Base-by-base conservation (phyloP, 2,888 invertebrate species). In the Acleris literana region DNA sequence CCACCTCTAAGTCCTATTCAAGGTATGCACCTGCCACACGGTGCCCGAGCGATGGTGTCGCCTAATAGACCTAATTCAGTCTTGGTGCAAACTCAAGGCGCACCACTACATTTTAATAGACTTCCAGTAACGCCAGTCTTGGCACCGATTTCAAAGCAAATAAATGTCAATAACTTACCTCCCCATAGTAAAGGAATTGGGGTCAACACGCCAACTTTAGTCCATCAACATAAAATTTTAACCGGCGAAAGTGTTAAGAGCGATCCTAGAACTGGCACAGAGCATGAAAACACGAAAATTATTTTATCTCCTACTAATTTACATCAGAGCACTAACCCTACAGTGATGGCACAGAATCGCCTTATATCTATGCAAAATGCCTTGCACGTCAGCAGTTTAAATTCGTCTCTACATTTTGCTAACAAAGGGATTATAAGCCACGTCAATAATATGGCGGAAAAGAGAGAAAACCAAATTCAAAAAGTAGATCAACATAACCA, bases 91-190 rank as follows among this genome's bases (percentile, higher is more conserved):
- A 86, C 90, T n/a, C 88, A 87, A 75, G 88, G 90, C 46, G 70
- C 88, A 13, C 87, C 91, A 11, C 78, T 92, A 64, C 91, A 93
- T 76, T 90, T 93, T 66, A 94, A 92, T 75, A 82, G 94, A 55
- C 81, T 94, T 67, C 94, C 94, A 33, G 93, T 94, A 51, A 93
- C 94, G 25, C 93, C 94, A 48, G 92, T 94, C 29, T 83, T 94
- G 73, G 84, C 93, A 16, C 92, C 93, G 33, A 93, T 93, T 73
- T 87, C 94, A 6, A 94, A 94, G 82, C 93, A 94, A 69, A 77
- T 94, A 46, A 93, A 88, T 79, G 80, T 92, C 1, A 92, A 89
- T 63, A 93, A 92, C 65, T 81, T 90, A 46, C 77, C 86, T 60
- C 88, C 86, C 63, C 90, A 88, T 75, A 87, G 83, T 72, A 92